Conservation (phyloP, 2,113 vertebrate species). For the Tragulus kanchil region DNA sequence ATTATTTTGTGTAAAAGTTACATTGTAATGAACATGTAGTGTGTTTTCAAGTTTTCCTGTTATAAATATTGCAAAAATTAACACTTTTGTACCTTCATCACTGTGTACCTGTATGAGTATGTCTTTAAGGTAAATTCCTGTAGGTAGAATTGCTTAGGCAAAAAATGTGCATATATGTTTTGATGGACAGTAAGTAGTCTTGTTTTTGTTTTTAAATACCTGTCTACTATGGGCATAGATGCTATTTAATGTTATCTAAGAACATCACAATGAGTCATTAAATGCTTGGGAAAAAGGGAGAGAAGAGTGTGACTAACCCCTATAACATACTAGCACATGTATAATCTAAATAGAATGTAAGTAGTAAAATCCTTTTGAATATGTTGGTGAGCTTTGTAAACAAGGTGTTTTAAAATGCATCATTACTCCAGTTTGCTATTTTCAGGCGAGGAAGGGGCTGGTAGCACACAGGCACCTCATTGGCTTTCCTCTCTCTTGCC, state of each 20-base stretch:
- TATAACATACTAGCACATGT: not conserved
- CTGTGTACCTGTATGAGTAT: not conserved
- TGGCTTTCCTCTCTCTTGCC: not conserved
- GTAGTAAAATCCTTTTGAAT: not conserved
- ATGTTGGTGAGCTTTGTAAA: not conserved
- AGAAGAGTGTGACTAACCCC: not conserved
- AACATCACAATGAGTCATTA: not conserved
- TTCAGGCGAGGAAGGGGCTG: not conserved
- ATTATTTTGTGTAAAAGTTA: not conserved
- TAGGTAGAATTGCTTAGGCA: not conserved
- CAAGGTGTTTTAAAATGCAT: not conserved
- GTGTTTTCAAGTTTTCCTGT: not conserved
- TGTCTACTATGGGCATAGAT: not conserved
- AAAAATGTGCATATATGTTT: not conserved
- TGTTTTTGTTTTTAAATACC: not conserved
- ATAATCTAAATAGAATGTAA: not conserved
- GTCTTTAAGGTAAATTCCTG: not conserved
- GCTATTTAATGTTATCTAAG: not conserved
- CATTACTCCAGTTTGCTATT: not conserved
- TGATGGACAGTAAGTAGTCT: not conserved
- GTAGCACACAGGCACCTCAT: not conserved
- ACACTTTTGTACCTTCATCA: not conserved
- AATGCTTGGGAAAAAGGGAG: not conserved
- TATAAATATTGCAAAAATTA: not conserved
- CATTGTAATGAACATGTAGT: slow-evolving; percentile 24